phyloP scores from a whole-genome alignment of 2,888 invertebrate genomes.

The Rapana venosa region DNA sequence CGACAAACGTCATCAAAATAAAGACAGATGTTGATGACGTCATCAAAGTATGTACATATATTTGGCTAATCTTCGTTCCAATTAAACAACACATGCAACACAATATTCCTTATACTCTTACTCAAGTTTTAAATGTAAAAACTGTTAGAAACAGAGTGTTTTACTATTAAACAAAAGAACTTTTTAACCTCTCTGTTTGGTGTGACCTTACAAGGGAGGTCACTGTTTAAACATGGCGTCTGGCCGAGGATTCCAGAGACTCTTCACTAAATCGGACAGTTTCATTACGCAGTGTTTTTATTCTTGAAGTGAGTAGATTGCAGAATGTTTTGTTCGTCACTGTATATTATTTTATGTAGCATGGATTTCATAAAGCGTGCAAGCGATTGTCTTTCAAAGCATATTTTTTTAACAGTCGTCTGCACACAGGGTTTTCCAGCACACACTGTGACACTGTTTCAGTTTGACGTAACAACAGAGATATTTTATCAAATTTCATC shows the following conservation, averaged over 20 bases:
- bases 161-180: not conserved
- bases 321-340: not conserved
- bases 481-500: no score
- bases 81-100: no score
- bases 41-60: not conserved
- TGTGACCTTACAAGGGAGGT: constrained; percentile 31
- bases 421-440: not conserved
- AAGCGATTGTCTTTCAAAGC: not conserved
- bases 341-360: not conserved
- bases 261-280: not conserved
- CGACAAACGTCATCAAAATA: not conserved
- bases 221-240: constrained; percentile 35
- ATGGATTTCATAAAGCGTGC: not conserved
- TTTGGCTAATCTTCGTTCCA: no score
- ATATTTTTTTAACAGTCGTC: not conserved
- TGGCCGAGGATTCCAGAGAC: not conserved
- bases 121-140: not conserved
- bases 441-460: not conserved
- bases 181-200: not conserved
- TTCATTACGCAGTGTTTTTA: not conserved
- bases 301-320: not conserved
- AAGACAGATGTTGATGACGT: not conserved
- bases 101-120: not conserved
- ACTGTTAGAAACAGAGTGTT: not conserved
- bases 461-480: not conserved